Conservation (phyloP, 92 coral and sea anemone species). For the Umimayanthus chanpuru region DNA sequence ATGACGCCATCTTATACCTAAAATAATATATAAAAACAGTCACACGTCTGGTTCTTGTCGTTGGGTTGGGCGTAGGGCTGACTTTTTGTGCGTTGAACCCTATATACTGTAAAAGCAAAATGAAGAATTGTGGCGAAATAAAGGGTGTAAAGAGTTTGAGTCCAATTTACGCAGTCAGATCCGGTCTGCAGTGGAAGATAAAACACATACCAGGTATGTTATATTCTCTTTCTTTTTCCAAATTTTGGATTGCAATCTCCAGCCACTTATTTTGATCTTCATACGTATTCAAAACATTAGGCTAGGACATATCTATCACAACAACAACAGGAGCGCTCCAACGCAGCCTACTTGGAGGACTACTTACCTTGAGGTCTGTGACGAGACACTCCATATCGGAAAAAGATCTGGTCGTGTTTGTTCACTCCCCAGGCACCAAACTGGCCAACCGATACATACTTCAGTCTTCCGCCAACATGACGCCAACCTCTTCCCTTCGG, state of each 20-base stretch:
- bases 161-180: too few relatives aligned
- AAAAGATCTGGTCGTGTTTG: constrained; percentile 20
- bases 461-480: constrained; percentile 3
- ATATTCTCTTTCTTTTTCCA: too few relatives aligned
- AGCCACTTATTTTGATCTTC: too few relatives aligned
- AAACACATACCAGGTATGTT: too few relatives aligned
- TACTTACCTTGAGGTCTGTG: constrained; percentile 30
- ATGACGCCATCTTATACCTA: constrained; percentile 40
- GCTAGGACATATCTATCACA: background rate
- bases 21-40: background rate
- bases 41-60: background rate
- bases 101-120: background rate
- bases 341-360: background rate
- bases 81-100: background rate
- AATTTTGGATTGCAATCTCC: too few relatives aligned
- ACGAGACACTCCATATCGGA: constrained; percentile 12
- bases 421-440: constrained; percentile 53
- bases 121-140: too few relatives aligned
- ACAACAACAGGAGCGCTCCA: background rate
- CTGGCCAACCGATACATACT: constrained; percentile 46
- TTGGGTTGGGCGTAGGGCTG: background rate
- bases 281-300: too few relatives aligned
- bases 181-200: too few relatives aligned
- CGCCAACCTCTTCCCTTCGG: constrained; percentile 43
- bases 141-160: too few relatives aligned